phyloP scores from a whole-genome alignment of 2,797 vertebrate genomes.

The Scomberomorus guttatus region DNA sequence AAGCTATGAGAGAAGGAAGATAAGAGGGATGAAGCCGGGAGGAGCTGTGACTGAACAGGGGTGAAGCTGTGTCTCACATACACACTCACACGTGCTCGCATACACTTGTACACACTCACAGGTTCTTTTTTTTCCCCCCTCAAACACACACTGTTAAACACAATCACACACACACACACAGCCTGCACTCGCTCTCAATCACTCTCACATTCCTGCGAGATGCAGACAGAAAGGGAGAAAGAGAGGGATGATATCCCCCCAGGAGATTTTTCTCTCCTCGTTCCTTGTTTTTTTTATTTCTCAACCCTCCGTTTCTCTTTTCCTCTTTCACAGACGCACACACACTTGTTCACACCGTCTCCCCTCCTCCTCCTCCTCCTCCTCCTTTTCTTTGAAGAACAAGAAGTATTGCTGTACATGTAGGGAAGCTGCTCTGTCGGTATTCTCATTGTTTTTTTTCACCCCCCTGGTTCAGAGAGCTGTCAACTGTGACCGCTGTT shows the following conservation, averaged over 20 bases:
- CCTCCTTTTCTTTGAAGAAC: constrained; percentile 73
- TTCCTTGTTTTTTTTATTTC: constrained; percentile 71
- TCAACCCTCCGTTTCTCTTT: constrained; percentile 55
- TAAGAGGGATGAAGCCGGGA: constrained; percentile 66
- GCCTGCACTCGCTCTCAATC: constrained; percentile 46
- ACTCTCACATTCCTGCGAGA: constrained; percentile 61
- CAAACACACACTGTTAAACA: constrained; percentile 62
- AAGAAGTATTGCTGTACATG: constrained; percentile 80
- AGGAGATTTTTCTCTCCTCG: constrained; percentile 66
- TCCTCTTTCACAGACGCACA: constrained; percentile 46
- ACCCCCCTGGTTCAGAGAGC: constrained; percentile 71
- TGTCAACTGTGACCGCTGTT: constrained; percentile 80
- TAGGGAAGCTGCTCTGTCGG: constrained; percentile 72
- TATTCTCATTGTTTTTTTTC: constrained; percentile 63
- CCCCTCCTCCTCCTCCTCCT: constrained; percentile 33
- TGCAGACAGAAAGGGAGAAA: constrained; percentile 61
- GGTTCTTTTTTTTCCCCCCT: neutral
- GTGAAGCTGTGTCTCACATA: constrained; percentile 50
- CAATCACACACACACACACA: constrained; percentile 42
- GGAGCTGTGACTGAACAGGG: constrained; percentile 67
- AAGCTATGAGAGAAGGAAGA: constrained; percentile 65
- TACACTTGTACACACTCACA: constrained; percentile 24
- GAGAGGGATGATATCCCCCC: constrained; percentile 62
- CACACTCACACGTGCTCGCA: neutral
- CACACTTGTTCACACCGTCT: constrained; percentile 49